Conservation (phyloP, 2,113 vertebrate species). For the Pelodiscus sinensis region DNA sequence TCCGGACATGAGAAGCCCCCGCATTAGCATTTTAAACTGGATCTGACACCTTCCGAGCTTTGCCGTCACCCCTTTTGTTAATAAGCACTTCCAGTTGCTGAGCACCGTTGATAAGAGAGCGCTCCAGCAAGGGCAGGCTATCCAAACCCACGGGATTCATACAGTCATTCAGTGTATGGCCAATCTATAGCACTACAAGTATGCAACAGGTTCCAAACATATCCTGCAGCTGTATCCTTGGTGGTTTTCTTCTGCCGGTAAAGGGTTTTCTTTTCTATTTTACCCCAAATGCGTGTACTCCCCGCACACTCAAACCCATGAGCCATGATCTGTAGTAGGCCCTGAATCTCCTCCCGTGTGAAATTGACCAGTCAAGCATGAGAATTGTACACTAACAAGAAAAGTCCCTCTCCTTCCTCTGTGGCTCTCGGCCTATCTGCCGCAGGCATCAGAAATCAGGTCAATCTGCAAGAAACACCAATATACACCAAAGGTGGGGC, state of each 20-base stretch:
- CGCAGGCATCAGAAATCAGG: constrained; percentile 54
- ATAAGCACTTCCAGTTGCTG: not conserved
- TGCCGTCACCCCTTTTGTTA: not conserved
- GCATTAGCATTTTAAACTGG: not conserved
- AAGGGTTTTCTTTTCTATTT: constrained; percentile 21
- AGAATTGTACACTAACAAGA: constrained; percentile 9
- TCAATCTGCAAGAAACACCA: constrained; percentile 47
- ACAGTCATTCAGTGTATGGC: not conserved
- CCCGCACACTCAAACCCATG: constrained; percentile 5
- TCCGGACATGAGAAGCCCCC: not conserved
- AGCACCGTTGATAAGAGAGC: not conserved
- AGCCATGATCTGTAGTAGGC: constrained; percentile 1
- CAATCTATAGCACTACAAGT: not conserved
- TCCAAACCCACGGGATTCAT: not conserved
- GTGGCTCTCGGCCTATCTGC: constrained; percentile 8
- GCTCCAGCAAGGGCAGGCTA: not conserved
- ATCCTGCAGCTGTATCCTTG: not conserved
- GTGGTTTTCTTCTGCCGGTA: constrained; percentile 18
- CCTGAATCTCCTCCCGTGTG: constrained; percentile 28
- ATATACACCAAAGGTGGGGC: constrained; percentile 47
- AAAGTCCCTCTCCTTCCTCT: constrained; percentile 13
- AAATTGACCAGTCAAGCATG: constrained; percentile 52
- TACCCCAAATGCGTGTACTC: constrained; percentile 15
- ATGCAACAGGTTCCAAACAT: not conserved
- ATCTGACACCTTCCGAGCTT: not conserved